phyloP scores from a whole-genome alignment of 2,888 invertebrate species.

The Megastigmus dorsalis region DNA sequence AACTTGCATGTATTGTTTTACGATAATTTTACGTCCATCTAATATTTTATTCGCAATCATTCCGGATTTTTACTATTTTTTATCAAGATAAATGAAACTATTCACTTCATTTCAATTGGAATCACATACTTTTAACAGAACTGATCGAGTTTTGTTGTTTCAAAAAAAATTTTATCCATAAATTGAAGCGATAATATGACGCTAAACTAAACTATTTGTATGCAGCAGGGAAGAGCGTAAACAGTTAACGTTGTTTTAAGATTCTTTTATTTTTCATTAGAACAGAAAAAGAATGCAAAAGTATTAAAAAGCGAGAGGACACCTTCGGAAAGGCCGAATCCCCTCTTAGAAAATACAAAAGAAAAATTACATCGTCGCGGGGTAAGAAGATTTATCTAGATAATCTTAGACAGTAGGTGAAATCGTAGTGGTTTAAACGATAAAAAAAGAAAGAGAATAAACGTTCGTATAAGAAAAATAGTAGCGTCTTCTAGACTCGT shows the following conservation, averaged over 20 bases:
- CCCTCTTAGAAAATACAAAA: constrained; percentile 43
- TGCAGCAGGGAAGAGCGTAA: neutral
- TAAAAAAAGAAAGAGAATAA: constrained; percentile 57
- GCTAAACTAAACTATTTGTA: constrained; percentile 1
- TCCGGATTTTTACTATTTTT: constrained; percentile 20
- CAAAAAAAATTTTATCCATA: neutral
- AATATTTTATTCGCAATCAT: constrained; percentile 16
- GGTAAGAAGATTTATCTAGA: constrained; percentile 39
- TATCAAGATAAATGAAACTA: neutral
- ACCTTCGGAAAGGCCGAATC: constrained; percentile 50
- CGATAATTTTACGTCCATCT: neutral
- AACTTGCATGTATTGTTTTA: neutral
- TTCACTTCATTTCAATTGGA: neutral
- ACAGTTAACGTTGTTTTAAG: neutral
- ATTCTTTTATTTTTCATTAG: constrained; percentile 8
- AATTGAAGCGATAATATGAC: constrained; percentile 9
- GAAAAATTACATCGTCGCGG: constrained; percentile 39
- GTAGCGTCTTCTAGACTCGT: constrained; percentile 64
- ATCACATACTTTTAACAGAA: constrained; percentile 26
- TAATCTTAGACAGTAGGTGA: constrained; percentile 43
- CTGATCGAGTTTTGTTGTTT: constrained; percentile 20
- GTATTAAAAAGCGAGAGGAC: constrained; percentile 48
- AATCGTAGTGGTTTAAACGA: constrained; percentile 44
- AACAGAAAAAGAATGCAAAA: constrained; percentile 34
- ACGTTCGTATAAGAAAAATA: constrained; percentile 49